Evolutionary conservation across 2,113 vertebrate genomes (phyloP).

Genomic region (Salvelinus fontinalis): DNA sequence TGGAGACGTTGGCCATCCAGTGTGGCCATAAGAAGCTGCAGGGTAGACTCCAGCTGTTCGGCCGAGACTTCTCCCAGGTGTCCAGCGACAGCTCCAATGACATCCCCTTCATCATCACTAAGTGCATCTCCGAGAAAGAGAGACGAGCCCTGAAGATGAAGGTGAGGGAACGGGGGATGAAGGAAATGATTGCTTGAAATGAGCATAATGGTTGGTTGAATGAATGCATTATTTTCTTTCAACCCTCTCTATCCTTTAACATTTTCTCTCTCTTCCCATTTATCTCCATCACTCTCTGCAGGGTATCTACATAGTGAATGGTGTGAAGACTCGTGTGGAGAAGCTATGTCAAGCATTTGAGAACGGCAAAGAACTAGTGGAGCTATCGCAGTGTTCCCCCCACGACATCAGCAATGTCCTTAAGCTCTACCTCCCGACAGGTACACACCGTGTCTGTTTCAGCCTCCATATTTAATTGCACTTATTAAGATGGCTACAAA

Average conservation of each 20-base stretch:
- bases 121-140: conserved; percentile 91
- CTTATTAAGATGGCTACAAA: neutral
- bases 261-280: neutral
- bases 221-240: neutral
- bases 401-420: conserved; percentile 97
- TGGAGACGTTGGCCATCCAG: conserved; percentile 95
- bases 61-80: conserved; percentile 81
- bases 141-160: conserved; percentile 87
- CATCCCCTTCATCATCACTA: conserved; percentile 90
- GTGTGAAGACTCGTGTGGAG: conserved; percentile 95
- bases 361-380: conserved; percentile 92
- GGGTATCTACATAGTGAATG: conserved; percentile 97
- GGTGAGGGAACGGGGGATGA: conserved; percentile 61
- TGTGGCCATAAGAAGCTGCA: conserved; percentile 96
- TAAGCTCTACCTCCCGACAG: conserved; percentile 96
- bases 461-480: neutral
- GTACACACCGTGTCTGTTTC: conserved; percentile 54
- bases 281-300: conserved; percentile 40
- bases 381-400: conserved; percentile 89
- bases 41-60: conserved; percentile 91
- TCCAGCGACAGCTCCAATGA: conserved; percentile 73
- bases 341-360: conserved; percentile 98
- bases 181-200: neutral
- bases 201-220: neutral
- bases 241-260: neutral